A percentile compares a stretch with the other conserved stretches of the same genome.
Evolutionary conservation across 2,113 vertebrate species (phyloP).

Genomic region (Podarcis cretensis): DNA sequence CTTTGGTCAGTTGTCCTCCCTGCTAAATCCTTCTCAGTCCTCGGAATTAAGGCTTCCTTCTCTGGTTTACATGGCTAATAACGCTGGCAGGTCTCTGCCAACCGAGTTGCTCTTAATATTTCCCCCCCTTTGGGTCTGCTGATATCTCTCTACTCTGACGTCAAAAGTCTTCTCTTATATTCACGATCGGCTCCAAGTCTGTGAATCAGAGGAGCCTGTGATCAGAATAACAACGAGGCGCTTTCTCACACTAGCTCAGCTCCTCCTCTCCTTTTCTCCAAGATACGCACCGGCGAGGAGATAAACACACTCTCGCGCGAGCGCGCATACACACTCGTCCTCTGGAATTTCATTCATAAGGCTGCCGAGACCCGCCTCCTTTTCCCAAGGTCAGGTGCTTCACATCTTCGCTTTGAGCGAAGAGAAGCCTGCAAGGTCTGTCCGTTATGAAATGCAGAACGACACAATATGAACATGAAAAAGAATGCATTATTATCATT

Average conservation of each 20-base stretch:
- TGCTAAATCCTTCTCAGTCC: slow-evolving; percentile 55
- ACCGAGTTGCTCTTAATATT: slow-evolving; percentile 79
- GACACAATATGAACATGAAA: background rate
- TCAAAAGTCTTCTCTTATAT: slow-evolving; percentile 83
- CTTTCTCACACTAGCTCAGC: no score
- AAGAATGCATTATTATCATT: no score
- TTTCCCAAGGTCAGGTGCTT: slow-evolving; percentile 50
- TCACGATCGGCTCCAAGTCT: slow-evolving; percentile 78
- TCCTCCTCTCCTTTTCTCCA: slow-evolving; percentile 38
- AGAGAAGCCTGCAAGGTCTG: background rate
- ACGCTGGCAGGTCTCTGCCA: slow-evolving; percentile 69
- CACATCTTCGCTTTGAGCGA: slow-evolving; percentile 31
- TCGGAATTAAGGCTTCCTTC: slow-evolving; percentile 65
- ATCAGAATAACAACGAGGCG: slow-evolving; percentile 71
- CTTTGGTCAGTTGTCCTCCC: slow-evolving; percentile 38
- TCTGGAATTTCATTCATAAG: slow-evolving; percentile 65
- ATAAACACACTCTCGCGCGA: background rate
- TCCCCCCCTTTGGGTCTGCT: slow-evolving; percentile 78
- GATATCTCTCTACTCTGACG: slow-evolving; percentile 85
- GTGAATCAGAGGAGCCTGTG: slow-evolving; percentile 76
- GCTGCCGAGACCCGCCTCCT: slow-evolving; percentile 40
- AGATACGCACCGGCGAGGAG: slow-evolving; percentile 34
- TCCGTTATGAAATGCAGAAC: background rate
- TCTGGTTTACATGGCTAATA: slow-evolving; percentile 72
- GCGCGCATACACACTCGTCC: background rate